These are phyloP conservation scores for Ginglymostoma cirratum DNA, from an alignment of 2,113 vertebrate genomes.

Conservation along the genomic window DNA sequence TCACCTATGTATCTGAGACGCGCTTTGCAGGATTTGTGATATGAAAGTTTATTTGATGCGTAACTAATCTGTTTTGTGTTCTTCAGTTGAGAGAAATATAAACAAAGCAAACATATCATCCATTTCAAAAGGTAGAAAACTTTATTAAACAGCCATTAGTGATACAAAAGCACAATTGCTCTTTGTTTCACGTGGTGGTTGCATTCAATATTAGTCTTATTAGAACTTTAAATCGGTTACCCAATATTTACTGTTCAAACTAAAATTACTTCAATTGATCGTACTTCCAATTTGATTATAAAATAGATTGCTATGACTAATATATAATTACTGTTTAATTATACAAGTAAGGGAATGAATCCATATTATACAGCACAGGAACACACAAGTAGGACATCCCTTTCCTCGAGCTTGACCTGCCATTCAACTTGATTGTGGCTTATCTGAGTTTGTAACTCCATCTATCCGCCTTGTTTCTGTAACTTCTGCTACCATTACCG, in stretches of 20 bases:
- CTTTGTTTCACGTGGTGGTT: background rate
- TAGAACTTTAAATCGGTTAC: background rate
- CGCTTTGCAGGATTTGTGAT: background rate
- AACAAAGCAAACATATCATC: background rate
- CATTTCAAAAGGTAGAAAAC: background rate
- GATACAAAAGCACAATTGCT: background rate
- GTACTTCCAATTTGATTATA: background rate
- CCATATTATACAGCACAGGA: background rate
- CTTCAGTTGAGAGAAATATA: background rate
- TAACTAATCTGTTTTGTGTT: background rate
- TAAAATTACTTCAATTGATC: background rate
- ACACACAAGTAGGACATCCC: background rate
- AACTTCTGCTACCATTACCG: background rate
- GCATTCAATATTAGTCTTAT: background rate
- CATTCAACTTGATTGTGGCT: background rate
- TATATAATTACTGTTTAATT: too few species aligned
- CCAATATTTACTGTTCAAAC: background rate
- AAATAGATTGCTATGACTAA: background rate
- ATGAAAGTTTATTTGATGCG: background rate
- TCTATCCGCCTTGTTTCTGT: too few species aligned
- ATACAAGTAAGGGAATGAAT: background rate
- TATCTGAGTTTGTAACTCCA: too few species aligned
- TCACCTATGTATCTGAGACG: background rate
- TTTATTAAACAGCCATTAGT: background rate
- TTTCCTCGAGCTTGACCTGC: background rate